phyloP scores from a whole-genome alignment of 1,140 invertebrate species.

The Cyclina sinensis region DNA sequence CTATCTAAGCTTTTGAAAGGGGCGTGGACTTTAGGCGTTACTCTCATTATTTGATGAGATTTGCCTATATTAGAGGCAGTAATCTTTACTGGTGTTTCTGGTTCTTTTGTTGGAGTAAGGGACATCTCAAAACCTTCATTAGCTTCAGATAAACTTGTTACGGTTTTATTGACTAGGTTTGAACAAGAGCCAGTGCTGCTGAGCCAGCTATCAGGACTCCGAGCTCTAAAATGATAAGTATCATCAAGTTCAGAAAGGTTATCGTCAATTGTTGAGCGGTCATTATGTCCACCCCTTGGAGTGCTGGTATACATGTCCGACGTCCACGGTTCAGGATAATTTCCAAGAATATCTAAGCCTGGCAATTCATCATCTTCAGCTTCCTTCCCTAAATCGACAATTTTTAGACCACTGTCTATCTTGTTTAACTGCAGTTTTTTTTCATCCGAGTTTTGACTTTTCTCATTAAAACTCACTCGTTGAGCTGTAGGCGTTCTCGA shows the following conservation, averaged over 20 bases:
- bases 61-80: conserved; percentile 40
- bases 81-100: neutral
- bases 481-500: neutral
- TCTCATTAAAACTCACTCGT: conserved; percentile 34
- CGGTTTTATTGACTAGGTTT: conserved; percentile 25
- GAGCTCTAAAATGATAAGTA: neutral
- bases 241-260: conserved; percentile 48
- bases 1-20: conserved; percentile 45
- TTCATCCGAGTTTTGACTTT: neutral
- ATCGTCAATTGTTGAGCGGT: conserved; percentile 53
- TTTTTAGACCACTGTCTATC: conserved; percentile 7
- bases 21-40: conserved; percentile 45
- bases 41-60: conserved; percentile 55
- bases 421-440: neutral
- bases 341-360: neutral
- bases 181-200: conserved; percentile 56
- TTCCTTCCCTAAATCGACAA: conserved; percentile 33
- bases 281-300: neutral
- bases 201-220: conserved; percentile 61
- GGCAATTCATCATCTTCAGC: neutral
- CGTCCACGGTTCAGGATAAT: conserved; percentile 53
- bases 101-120: neutral
- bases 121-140: conserved; percentile 39
- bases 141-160: neutral
- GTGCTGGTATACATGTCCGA: conserved; percentile 51